phyloP scores from a whole-genome alignment of 2,113 vertebrate genomes.

The Sminthopsis crassicaudata region DNA sequence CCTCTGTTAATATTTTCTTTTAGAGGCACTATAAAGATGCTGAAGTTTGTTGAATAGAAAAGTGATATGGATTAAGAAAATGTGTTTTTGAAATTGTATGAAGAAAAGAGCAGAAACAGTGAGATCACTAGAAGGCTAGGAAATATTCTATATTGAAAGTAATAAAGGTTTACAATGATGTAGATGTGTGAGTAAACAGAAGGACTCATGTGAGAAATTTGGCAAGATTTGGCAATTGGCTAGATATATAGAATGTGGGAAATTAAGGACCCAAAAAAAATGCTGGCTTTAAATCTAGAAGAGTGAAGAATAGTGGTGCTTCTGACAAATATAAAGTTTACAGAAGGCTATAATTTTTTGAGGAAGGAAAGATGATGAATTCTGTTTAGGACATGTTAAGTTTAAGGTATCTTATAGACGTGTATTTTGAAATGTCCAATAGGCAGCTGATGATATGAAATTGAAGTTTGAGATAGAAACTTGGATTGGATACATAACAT shows the following conservation, averaged over 20 bases:
- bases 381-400: background rate
- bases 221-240: background rate
- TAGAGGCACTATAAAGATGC: no score
- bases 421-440: background rate
- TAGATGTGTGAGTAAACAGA: background rate
- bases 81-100: no score
- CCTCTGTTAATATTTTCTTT: no score
- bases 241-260: background rate
- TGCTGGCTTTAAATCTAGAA: background rate
- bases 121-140: no score
- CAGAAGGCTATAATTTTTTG: background rate
- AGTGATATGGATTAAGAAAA: no score
- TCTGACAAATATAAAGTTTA: background rate
- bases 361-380: background rate
- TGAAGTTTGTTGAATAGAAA: no score
- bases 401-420: background rate
- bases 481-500: background rate
- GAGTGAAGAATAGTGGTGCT: background rate
- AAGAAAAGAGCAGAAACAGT: no score
- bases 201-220: background rate
- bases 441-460: background rate
- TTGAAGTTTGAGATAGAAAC: background rate
- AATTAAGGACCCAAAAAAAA: background rate
- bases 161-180: background rate
- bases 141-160: no score